These are phyloP conservation scores for Hydrolagus colliei DNA, from an alignment of 2,797 vertebrate species.

Conservation along the genomic window DNA sequence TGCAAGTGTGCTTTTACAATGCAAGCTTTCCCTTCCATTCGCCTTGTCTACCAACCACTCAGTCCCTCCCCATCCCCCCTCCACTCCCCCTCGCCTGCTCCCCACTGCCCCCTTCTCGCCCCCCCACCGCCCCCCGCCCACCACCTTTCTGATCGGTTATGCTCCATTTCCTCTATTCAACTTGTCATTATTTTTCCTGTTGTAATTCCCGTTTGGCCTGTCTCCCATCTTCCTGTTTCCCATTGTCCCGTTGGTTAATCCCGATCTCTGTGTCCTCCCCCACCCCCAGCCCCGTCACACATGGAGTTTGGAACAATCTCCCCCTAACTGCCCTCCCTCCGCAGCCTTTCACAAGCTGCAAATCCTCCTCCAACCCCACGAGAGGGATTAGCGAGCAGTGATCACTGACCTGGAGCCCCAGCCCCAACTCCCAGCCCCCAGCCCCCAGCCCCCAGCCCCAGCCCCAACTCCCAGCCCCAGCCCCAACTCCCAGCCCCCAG, in stretches of 20 bases:
- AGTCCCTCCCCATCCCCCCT: too few species aligned
- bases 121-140: slow-evolving; percentile 50
- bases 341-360: slow-evolving; percentile 83
- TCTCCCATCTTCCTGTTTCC: slow-evolving; percentile 88
- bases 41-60: too few species aligned
- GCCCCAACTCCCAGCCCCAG: slow-evolving; percentile 49
- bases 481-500: too few species aligned
- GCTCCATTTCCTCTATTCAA: slow-evolving; percentile 91
- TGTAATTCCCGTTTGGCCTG: slow-evolving; percentile 89
- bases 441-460: slow-evolving; percentile 83
- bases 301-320: slow-evolving; percentile 79
- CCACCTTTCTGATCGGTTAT: slow-evolving; percentile 77
- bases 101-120: neutral
- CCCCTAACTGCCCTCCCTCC: slow-evolving; percentile 85
- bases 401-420: slow-evolving; percentile 81
- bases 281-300: slow-evolving; percentile 52
- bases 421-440: slow-evolving; percentile 57
- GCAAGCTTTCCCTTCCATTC: too few species aligned
- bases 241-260: slow-evolving; percentile 82
- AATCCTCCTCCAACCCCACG: slow-evolving; percentile 92
- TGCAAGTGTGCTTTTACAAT: too few species aligned
- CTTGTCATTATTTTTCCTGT: slow-evolving; percentile 87
- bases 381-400: slow-evolving; percentile 85
- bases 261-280: slow-evolving; percentile 77
- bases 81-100: too few species aligned